phyloP scores from a whole-genome alignment of 92 coral and sea anemone species.

The Epizoanthus ramosus region DNA sequence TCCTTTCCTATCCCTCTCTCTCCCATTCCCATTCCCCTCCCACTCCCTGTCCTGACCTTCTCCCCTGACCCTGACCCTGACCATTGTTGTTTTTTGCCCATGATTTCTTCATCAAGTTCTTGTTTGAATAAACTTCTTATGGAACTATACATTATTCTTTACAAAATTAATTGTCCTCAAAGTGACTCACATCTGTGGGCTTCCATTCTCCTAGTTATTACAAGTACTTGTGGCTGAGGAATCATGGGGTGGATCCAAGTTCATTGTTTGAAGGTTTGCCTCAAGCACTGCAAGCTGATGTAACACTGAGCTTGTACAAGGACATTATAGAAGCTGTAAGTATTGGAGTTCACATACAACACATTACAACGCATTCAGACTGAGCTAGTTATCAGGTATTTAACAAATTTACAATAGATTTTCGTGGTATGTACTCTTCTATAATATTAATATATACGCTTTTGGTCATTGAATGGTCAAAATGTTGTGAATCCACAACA shows the following conservation, averaged over 20 bases:
- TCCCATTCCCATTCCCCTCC: neutral
- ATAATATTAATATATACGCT: no score
- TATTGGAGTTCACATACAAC: neutral
- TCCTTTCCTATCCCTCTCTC: no score
- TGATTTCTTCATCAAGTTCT: neutral
- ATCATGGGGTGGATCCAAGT: slow-evolving; percentile 80
- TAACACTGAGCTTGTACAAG: slow-evolving; percentile 76
- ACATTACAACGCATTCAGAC: neutral
- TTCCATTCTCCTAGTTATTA: slow-evolving; percentile 62
- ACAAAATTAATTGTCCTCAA: no score
- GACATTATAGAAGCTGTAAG: slow-evolving; percentile 81
- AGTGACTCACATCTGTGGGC: neutral
- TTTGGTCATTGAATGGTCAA: no score
- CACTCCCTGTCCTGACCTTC: neutral
- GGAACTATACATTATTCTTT: no score
- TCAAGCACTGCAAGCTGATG: slow-evolving; percentile 78
- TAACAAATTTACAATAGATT: no score
- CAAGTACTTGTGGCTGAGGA: slow-evolving; percentile 80
- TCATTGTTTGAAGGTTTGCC: slow-evolving; percentile 85
- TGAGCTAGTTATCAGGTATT: neutral
- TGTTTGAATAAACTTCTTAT: neutral
- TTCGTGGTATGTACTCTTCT: no score
- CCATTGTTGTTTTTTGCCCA: neutral
- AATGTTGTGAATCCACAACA: no score
- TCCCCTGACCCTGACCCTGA: neutral